Evolutionary conservation across 1,140 invertebrate genomes (phyloP).

Genomic region (Lithobius niger): DNA sequence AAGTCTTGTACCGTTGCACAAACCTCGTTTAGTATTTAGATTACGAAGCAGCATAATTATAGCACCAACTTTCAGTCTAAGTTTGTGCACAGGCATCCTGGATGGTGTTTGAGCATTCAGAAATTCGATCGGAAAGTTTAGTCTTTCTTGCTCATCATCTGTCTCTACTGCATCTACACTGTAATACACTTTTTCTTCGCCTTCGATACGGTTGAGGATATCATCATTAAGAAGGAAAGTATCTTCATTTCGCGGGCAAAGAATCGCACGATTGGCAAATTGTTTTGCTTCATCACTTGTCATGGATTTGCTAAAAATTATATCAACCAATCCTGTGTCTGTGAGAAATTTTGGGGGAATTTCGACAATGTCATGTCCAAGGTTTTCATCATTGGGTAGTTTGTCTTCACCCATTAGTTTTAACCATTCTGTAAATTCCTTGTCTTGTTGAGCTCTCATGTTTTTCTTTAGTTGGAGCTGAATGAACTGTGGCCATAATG

Average conservation of each 20-base stretch:
- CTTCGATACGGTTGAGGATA: not conserved
- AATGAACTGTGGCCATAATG: constrained; percentile 7
- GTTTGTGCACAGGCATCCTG: constrained; percentile 29
- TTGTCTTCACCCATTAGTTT: not conserved
- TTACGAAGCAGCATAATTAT: constrained; percentile 32
- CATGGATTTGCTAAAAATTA: too few species aligned
- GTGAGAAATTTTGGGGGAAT: too few species aligned
- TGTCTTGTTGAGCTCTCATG: not conserved
- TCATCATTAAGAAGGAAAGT: not conserved
- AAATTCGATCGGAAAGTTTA: constrained; percentile 25
- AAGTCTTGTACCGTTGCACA: constrained; percentile 32
- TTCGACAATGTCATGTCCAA: not conserved
- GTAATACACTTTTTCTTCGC: not conserved
- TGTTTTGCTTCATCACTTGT: too few species aligned
- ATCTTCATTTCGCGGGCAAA: not conserved
- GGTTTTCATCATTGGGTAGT: not conserved
- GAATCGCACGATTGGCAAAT: not conserved
- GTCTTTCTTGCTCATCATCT: constrained; percentile 17
- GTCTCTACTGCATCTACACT: constrained; percentile 15
- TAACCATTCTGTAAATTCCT: not conserved
- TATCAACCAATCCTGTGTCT: too few species aligned
- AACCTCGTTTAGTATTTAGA: constrained; percentile 20
- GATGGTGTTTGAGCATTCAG: constrained; percentile 26
- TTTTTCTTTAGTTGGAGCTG: not conserved
- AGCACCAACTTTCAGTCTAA: constrained; percentile 28